A percentile compares a stretch with the other conserved stretches of the same genome.
Evolutionary conservation across 2,797 vertebrate species (phyloP).

Genomic region (Karalla daura): DNA sequence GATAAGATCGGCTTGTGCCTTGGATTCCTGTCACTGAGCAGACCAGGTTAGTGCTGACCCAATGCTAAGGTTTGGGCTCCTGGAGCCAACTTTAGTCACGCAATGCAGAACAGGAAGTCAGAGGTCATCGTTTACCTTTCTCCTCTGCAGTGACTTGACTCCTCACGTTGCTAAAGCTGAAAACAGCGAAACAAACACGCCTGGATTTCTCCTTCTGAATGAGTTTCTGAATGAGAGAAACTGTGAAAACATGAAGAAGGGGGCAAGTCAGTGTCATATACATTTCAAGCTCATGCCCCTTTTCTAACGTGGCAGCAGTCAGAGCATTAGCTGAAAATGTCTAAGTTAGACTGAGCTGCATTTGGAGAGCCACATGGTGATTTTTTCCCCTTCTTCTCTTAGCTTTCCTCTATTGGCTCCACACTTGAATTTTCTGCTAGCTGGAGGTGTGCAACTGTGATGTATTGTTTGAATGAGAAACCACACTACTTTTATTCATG

Average conservation of each 20-base stretch:
- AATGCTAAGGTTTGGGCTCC: conserved; percentile 55
- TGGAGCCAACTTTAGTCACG: conserved; percentile 67
- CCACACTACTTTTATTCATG: neutral
- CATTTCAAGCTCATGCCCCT: too few species aligned
- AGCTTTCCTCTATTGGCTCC: too few species aligned
- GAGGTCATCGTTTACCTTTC: conserved; percentile 64
- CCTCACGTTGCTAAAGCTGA: conserved; percentile 2
- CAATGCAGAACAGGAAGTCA: conserved; percentile 69
- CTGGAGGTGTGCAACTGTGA: too few species aligned
- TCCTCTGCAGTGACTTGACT: conserved; percentile 25
- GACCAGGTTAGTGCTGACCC: conserved; percentile 56
- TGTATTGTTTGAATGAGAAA: neutral
- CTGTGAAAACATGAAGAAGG: too few species aligned
- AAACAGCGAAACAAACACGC: conserved; percentile 27
- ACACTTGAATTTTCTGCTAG: too few species aligned
- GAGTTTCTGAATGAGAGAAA: neutral
- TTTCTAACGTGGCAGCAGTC: too few species aligned
- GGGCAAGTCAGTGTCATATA: too few species aligned
- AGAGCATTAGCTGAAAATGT: too few species aligned
- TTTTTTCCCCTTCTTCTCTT: too few species aligned
- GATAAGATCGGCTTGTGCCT: conserved; percentile 78
- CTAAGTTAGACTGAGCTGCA: too few species aligned
- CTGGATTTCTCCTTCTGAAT: conserved; percentile 1
- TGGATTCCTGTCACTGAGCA: conserved; percentile 69
- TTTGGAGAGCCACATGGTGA: too few species aligned